A percentile compares a stretch with the other conserved stretches of the same genome.
These are phyloP conservation scores for Limnephilus lunatus DNA, from an alignment of 2,888 invertebrate genomes.

Conservation along the genomic window DNA sequence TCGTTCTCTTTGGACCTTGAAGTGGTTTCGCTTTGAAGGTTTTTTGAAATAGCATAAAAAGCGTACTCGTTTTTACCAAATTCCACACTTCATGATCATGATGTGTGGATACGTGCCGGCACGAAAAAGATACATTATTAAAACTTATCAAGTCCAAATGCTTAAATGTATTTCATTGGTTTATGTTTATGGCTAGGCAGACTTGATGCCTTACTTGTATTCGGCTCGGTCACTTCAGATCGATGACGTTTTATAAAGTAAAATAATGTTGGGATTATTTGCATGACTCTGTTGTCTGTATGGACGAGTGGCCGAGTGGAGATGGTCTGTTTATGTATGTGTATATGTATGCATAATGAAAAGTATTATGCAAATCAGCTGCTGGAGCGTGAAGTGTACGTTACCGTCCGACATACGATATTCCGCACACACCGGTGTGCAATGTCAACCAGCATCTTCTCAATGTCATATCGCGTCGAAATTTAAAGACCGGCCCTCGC, in stretches of 20 bases:
- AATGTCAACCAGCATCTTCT: slow-evolving; percentile 51
- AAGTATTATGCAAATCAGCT: slow-evolving; percentile 9
- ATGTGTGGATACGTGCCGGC: not conserved
- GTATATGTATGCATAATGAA: not conserved
- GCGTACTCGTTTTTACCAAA: not conserved
- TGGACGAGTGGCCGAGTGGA: not conserved
- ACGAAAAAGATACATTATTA: not conserved
- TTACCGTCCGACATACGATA: slow-evolving; percentile 49
- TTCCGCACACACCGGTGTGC: slow-evolving; percentile 52
- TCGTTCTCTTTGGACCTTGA: slow-evolving; percentile 52
- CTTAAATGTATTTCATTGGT: no score
- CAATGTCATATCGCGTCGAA: slow-evolving; percentile 55
- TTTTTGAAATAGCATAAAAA: slow-evolving; percentile 15
- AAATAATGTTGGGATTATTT: not conserved
- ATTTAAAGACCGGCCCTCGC: slow-evolving; percentile 37
- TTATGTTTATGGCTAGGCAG: not conserved
- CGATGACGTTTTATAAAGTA: not conserved
- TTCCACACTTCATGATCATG: not conserved
- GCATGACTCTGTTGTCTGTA: not conserved
- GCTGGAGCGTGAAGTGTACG: slow-evolving; percentile 49
- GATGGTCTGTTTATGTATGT: not conserved
- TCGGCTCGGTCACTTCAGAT: not conserved
- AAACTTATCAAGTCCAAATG: no score
- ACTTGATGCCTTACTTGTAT: not conserved
- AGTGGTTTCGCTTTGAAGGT: slow-evolving; percentile 45